A percentile compares a stretch with the other conserved stretches of the same genome.
These are phyloP conservation scores for Drosophila pegasa DNA, from an alignment of 2,888 invertebrate genomes.

Conservation along the genomic window DNA sequence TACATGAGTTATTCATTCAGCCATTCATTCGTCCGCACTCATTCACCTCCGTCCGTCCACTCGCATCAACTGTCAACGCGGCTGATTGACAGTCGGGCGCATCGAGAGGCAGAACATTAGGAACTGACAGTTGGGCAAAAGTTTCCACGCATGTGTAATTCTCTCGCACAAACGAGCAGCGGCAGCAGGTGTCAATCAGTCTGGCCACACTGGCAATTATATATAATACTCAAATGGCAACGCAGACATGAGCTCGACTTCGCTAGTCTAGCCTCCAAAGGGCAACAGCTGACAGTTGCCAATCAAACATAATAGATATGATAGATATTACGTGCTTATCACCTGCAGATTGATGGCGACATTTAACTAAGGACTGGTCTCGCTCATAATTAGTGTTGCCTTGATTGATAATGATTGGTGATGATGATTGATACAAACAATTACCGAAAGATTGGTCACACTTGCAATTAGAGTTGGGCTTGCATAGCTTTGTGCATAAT, in stretches of 20 bases:
- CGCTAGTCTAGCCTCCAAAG: background rate
- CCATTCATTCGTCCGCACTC: slow-evolving; percentile 13
- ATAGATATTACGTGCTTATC: background rate
- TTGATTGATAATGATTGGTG: no score
- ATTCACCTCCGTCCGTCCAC: slow-evolving; percentile 1
- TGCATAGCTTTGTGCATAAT: no score
- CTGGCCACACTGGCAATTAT: slow-evolving; percentile 46
- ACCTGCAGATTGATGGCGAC: background rate
- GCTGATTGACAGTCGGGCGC: slow-evolving; percentile 37
- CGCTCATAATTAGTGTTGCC: background rate
- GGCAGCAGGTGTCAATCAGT: slow-evolving; percentile 48
- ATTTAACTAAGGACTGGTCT: background rate
- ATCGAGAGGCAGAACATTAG: background rate
- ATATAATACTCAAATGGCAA: slow-evolving; percentile 10
- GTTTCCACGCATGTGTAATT: slow-evolving; percentile 15
- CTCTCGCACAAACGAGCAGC: background rate
- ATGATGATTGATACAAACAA: no score
- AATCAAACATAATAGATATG: background rate
- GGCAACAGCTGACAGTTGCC: slow-evolving; percentile 4
- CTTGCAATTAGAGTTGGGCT: background rate
- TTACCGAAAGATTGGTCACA: background rate
- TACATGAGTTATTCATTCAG: slow-evolving; percentile 35
- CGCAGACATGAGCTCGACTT: background rate
- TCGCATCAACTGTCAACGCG: slow-evolving; percentile 36
- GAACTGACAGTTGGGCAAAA: slow-evolving; percentile 35